These are phyloP conservation scores for Sterrhoptilus dennistouni DNA, from an alignment of 2,113 vertebrate species.

Conservation along the genomic window DNA sequence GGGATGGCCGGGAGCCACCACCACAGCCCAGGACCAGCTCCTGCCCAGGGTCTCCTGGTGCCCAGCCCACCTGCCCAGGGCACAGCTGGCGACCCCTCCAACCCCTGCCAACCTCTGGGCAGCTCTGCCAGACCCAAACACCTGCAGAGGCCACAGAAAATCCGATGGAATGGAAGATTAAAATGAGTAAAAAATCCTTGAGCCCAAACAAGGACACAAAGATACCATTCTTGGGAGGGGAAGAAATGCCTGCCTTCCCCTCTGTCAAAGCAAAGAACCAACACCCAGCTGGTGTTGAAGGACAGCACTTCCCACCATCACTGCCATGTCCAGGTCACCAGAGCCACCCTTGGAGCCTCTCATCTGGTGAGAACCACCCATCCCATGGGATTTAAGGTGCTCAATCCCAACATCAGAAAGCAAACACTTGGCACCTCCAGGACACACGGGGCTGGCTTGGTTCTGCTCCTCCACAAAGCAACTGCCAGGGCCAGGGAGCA, in stretches of 20 bases:
- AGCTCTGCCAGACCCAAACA: neutral
- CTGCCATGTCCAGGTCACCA: neutral
- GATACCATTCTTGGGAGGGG: neutral
- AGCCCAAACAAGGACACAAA: neutral
- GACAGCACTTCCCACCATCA: neutral
- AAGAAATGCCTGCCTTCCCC: neutral
- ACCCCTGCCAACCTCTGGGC: too few relatives aligned
- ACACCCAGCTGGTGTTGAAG: neutral
- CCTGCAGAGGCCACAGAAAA: neutral
- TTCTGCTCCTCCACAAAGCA: neutral
- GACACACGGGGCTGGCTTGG: neutral
- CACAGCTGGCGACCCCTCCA: neutral
- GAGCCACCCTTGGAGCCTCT: neutral
- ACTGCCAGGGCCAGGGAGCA: neutral
- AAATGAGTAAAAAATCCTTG: neutral
- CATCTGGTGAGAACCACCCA: neutral
- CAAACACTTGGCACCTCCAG: neutral
- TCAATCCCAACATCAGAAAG: neutral
- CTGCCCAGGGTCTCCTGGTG: neutral
- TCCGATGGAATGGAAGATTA: neutral
- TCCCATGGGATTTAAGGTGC: neutral
- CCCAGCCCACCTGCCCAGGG: neutral
- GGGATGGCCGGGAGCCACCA: neutral
- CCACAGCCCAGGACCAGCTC: accelerated
- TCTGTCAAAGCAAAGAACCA: neutral